Percentiles rank a stretch among this genome's conserved stretches.
These are phyloP conservation scores for Hipposideros armiger DNA, from an alignment of 2,113 vertebrate species.

Conservation along the genomic window DNA sequence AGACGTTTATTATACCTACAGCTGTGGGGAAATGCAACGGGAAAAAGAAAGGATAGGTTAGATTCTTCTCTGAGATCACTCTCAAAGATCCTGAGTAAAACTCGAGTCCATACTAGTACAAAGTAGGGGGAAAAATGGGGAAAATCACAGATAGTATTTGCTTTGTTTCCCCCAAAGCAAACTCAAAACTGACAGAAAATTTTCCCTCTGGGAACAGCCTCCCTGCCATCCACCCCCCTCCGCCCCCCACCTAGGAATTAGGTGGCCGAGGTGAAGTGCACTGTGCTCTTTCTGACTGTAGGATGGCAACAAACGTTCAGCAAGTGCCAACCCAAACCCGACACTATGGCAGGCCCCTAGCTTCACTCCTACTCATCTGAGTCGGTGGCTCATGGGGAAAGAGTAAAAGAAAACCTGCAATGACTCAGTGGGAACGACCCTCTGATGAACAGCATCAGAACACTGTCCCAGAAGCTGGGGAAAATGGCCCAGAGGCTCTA, in stretches of 20 bases:
- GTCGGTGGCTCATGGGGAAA: not conserved
- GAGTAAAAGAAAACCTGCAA: not conserved
- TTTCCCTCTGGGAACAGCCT: not conserved
- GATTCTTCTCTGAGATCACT: not conserved
- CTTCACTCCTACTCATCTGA: not conserved
- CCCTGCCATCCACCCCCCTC: too few relatives aligned
- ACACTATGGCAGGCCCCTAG: not conserved
- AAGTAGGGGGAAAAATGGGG: not conserved
- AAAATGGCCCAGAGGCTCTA: not conserved
- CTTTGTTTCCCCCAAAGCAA: not conserved
- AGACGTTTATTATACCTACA: not conserved
- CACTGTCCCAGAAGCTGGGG: not conserved
- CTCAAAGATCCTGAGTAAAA: not conserved
- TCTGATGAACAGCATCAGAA: not conserved
- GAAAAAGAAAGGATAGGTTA: not conserved
- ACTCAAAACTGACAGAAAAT: not conserved
- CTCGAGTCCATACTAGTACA: not conserved
- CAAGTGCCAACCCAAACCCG: not conserved
- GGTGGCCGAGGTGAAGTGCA: rapidly evolving
- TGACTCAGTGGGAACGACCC: not conserved
- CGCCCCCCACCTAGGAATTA: not conserved
- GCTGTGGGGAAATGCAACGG: not conserved
- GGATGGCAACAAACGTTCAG: not conserved
- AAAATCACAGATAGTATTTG: not conserved
- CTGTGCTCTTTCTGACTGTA: rapidly evolving